These are phyloP conservation scores for Phalacrocorax aristotelis DNA, from an alignment of 2,113 vertebrate genomes.

Conservation along the genomic window DNA sequence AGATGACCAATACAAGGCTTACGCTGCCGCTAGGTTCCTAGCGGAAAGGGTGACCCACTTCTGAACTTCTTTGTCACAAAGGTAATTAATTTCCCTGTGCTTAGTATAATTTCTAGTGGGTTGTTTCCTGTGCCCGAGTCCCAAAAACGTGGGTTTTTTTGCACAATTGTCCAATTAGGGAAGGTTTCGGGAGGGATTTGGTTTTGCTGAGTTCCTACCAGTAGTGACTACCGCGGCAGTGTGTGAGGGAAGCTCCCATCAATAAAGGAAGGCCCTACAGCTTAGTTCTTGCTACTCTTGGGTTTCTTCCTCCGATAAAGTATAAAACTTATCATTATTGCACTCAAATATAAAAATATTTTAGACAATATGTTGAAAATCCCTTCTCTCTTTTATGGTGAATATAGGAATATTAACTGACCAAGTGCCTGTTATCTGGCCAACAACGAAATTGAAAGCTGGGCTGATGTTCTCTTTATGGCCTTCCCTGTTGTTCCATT, in stretches of 20 bases:
- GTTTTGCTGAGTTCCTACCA: background rate
- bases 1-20: background rate
- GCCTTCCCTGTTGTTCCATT: background rate
- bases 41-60: background rate
- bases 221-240: background rate
- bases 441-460: background rate
- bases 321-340: background rate
- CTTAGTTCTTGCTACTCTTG: background rate
- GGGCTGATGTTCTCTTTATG: background rate
- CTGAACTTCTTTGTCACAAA: background rate
- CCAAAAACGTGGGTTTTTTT: background rate
- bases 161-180: background rate
- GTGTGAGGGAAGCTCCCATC: background rate
- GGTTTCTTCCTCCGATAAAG: background rate
- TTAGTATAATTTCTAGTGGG: background rate
- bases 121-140: background rate
- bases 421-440: background rate
- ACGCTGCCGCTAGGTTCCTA: background rate
- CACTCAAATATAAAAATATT: background rate
- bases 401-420: background rate
- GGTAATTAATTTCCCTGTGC: background rate
- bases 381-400: background rate
- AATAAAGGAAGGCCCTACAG: background rate
- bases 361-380: background rate
- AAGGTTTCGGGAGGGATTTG: background rate